phyloP scores from a whole-genome alignment of 2,888 invertebrate species.

The Leptothorax acervorum region DNA sequence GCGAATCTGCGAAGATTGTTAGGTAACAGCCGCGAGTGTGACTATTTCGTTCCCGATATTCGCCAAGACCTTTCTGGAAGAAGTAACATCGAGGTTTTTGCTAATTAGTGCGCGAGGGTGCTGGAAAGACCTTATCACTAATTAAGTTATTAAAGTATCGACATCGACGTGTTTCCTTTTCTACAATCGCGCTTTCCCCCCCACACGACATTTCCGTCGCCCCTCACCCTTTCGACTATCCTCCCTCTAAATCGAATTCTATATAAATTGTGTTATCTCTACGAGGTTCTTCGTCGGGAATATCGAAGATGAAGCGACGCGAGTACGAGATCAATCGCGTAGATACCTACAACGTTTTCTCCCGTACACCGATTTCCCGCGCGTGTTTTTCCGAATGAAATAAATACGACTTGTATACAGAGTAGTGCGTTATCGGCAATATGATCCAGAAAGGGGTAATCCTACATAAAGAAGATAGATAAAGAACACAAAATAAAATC shows the following conservation, averaged over 20 bases:
- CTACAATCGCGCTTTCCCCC: neutral
- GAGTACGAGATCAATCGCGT: constrained; percentile 19
- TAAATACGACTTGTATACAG: constrained; percentile 19
- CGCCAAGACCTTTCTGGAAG: constrained; percentile 56
- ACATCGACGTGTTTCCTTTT: constrained; percentile 35
- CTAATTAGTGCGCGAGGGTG: constrained; percentile 73
- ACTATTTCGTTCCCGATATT: constrained; percentile 51
- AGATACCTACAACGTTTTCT: neutral
- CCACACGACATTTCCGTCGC: constrained; percentile 5
- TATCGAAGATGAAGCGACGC: constrained; percentile 15
- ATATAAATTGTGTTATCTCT: constrained; percentile 40
- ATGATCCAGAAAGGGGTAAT: neutral
- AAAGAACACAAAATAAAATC: neutral
- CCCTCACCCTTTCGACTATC: neutral
- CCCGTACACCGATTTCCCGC: neutral
- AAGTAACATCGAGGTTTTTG: constrained; percentile 66
- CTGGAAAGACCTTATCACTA: constrained; percentile 69
- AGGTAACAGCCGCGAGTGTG: constrained; percentile 62
- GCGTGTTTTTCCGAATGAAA: neutral
- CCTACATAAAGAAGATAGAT: neutral
- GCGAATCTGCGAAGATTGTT: constrained; percentile 64
- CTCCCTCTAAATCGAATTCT: constrained; percentile 15
- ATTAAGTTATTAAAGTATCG: constrained; percentile 60
- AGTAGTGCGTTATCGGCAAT: neutral
- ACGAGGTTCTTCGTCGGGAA: constrained; percentile 46